Percentiles rank a stretch among this genome's conserved stretches.
Conservation (phyloP, 2,113 vertebrate genomes). For the Tamias sibiricus region DNA sequence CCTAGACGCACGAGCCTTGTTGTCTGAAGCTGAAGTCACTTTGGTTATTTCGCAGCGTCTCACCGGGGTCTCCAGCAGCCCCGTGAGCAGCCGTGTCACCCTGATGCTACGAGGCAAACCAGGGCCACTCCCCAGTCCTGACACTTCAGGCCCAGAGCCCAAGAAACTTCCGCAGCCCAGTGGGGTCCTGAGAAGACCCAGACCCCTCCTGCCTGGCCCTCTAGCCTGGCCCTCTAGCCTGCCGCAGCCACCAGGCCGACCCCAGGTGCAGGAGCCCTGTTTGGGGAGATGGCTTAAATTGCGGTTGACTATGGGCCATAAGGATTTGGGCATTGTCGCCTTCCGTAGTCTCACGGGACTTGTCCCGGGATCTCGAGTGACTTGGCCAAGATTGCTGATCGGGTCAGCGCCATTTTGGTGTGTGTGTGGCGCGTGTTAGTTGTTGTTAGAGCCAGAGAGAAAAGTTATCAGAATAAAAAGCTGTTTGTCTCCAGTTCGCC, state of each 20-base stretch:
- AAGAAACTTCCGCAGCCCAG: neutral
- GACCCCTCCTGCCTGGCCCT: neutral
- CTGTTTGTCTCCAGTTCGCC: too few species aligned
- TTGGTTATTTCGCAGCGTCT: neutral
- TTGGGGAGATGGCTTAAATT: too few species aligned
- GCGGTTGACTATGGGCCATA: too few species aligned
- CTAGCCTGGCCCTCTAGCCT: neutral
- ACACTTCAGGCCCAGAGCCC: neutral
- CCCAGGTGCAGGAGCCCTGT: too few species aligned
- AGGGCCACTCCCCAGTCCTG: neutral
- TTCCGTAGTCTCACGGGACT: too few species aligned
- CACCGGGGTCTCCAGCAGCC: neutral
- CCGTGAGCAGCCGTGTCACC: neutral
- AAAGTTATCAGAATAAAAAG: too few species aligned
- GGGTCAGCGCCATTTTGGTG: too few species aligned
- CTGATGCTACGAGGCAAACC: neutral
- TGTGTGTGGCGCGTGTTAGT: too few species aligned
- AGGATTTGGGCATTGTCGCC: too few species aligned
- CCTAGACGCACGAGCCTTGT: neutral
- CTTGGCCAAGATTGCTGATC: too few species aligned
- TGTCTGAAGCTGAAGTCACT: neutral
- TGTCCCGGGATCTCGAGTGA: too few species aligned
- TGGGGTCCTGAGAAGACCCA: neutral
- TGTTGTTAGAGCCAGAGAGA: too few species aligned
- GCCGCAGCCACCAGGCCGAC: neutral